Percentiles rank a stretch among this genome's conserved stretches.
Evolutionary conservation across 2,797 vertebrate species (phyloP).

Genomic region (Leuciscus waleckii): DNA sequence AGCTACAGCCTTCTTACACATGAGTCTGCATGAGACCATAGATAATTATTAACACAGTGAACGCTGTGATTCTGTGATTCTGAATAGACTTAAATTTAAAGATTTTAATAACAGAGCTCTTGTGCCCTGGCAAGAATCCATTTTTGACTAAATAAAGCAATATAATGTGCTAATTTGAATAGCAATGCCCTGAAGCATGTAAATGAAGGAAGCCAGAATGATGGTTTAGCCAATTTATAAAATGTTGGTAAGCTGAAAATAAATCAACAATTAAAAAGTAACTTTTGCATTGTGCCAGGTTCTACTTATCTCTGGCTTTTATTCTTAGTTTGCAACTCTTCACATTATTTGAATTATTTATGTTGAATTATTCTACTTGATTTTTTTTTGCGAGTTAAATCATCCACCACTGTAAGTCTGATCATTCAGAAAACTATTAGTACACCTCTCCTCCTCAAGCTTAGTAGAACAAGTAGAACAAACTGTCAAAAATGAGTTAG

Average conservation of each 20-base stretch:
- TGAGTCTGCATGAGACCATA: not conserved
- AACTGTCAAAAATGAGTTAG: not conserved
- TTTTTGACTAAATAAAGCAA: not conserved
- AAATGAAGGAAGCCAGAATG: not conserved
- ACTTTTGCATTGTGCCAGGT: not conserved
- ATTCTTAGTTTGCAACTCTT: not conserved
- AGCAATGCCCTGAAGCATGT: not conserved
- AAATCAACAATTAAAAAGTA: not conserved
- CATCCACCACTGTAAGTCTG: not conserved
- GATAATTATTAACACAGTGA: not conserved
- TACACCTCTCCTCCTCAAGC: not conserved
- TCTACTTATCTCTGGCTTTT: not conserved
- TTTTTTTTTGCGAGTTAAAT: not conserved
- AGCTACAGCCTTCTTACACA: constrained; percentile 9
- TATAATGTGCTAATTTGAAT: not conserved
- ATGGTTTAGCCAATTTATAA: not conserved
- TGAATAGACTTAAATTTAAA: not conserved
- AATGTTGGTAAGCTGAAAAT: not conserved
- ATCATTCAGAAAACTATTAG: not conserved
- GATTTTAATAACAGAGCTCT: not conserved
- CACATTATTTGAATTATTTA: not conserved
- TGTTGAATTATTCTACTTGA: not conserved
- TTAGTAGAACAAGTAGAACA: not conserved
- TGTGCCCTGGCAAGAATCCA: not conserved
- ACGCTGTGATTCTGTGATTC: not conserved